Evolutionary conservation across 2,888 invertebrate genomes (phyloP), one percentile per base, ranked within the genome.

Genomic region (Alsophila aescularia): DNA sequence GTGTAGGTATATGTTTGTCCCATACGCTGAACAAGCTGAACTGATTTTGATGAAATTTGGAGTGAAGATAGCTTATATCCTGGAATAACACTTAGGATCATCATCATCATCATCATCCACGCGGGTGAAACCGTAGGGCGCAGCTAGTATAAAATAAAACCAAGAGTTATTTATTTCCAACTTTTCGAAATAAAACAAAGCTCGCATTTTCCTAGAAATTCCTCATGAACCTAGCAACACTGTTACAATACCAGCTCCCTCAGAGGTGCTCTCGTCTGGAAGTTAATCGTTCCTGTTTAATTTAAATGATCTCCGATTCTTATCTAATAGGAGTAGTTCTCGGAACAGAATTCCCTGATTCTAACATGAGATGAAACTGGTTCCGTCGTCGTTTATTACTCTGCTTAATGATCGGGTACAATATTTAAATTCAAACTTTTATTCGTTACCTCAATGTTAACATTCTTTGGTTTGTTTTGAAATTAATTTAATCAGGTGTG

Each of bases 281-380:
- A 69, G 72, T 75, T 83, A 79, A 84, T 80, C 76, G 79, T 77
- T 74, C 75, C 77, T 78, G 73, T 77, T 80, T 80, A 78, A 82
- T 81, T 82, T 79, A 77, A 83, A 83, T 76, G 77, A 80, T 75
- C 76, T 72, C 73, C 72, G 84, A 88, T 88, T 81, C 82, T 85
- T 87, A 87, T 87, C 87, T 86, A 80, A 82, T 83, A 84, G 82
- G 75, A 81, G 79, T 80, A 76, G 70, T 88, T 87, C 87, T 72
- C 59, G 75, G 86, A 87, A 87, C 72, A 74, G 68, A 72, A 71
- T 77, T 76, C 78, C 75, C 74, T 73, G 81, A 79, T 80, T 78
- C 77, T 67, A 75, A 74, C 74, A 67, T 72, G 70, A 72, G 75
- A 74, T 74, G 74, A 61, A 73, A 78, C 79, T 60, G 73, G 81